Evolutionary conservation across 2,888 invertebrate species (phyloP).

Genomic region (Theodoxus fluviatilis): DNA sequence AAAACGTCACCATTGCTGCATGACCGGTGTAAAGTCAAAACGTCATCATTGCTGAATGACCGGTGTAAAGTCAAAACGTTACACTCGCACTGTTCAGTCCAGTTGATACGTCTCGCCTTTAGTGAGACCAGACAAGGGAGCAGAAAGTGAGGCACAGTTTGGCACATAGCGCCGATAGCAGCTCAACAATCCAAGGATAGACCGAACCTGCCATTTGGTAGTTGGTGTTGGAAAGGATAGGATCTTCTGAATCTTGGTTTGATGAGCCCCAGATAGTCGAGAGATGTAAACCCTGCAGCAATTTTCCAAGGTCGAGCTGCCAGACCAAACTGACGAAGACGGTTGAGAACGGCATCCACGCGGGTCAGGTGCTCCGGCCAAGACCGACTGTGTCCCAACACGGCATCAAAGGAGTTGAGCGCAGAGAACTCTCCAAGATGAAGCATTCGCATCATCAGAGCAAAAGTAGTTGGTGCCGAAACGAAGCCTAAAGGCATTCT

Average conservation of each 20-base stretch:
- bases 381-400: background rate
- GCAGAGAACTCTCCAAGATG: background rate
- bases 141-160: background rate
- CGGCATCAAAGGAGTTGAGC: background rate
- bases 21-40: too few relatives aligned
- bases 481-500: constrained; percentile 17
- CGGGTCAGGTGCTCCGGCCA: background rate
- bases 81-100: too few relatives aligned
- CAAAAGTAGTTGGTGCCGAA: constrained; percentile 12
- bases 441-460: background rate
- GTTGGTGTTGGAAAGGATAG: background rate
- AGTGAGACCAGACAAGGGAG: background rate
- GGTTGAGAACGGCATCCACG: too few relatives aligned
- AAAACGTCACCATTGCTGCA: too few relatives aligned
- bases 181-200: background rate
- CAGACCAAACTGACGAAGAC: too few relatives aligned
- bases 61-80: too few relatives aligned
- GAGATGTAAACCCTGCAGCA: too few relatives aligned
- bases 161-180: constrained; percentile 1
- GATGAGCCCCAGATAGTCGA: too few relatives aligned
- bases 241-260: background rate
- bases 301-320: too few relatives aligned
- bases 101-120: too few relatives aligned
- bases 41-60: too few relatives aligned
- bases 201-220: background rate